Evolutionary conservation across 1,140 invertebrate species (phyloP).

Genomic region (Neodiprion pinetum): DNA sequence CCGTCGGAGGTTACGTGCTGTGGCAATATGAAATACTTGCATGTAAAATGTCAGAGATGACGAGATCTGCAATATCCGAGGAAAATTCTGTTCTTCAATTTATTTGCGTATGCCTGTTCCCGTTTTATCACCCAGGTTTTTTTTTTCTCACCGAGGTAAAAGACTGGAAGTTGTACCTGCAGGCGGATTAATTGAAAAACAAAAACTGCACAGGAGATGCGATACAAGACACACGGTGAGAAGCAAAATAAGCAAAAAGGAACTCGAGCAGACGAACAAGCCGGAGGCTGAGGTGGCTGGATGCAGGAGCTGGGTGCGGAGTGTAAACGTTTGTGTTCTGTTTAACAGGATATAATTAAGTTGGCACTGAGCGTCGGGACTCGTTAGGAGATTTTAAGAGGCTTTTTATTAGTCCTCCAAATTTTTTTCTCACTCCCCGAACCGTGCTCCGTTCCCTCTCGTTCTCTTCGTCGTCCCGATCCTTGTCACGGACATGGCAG

Average conservation of each 20-base stretch:
- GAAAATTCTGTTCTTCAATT: too few species aligned
- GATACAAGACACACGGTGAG: background rate
- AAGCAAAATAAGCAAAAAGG: background rate
- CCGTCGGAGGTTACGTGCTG: too few species aligned
- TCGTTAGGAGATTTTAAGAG: constrained; percentile 7
- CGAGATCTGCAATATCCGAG: too few species aligned
- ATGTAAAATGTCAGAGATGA: too few species aligned
- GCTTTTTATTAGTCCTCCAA: constrained; percentile 6
- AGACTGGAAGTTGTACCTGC: too few species aligned
- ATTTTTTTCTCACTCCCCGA: background rate
- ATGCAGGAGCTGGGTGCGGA: background rate
- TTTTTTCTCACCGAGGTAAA: too few species aligned
- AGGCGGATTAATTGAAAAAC: background rate
- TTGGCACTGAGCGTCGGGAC: constrained; percentile 6
- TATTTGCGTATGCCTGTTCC: too few species aligned
- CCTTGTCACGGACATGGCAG: too few species aligned
- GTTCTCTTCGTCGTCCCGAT: too few species aligned
- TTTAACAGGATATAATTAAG: constrained; percentile 8
- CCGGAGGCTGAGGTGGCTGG: background rate
- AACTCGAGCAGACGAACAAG: background rate
- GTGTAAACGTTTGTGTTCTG: constrained; percentile 7
- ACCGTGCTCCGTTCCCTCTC: background rate
- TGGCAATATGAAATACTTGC: too few species aligned
- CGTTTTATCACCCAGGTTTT: too few species aligned
- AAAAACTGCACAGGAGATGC: background rate